Base-by-base conservation (phyloP, 2,113 vertebrate species). In the Myanophis thanlyinensis region DNA sequence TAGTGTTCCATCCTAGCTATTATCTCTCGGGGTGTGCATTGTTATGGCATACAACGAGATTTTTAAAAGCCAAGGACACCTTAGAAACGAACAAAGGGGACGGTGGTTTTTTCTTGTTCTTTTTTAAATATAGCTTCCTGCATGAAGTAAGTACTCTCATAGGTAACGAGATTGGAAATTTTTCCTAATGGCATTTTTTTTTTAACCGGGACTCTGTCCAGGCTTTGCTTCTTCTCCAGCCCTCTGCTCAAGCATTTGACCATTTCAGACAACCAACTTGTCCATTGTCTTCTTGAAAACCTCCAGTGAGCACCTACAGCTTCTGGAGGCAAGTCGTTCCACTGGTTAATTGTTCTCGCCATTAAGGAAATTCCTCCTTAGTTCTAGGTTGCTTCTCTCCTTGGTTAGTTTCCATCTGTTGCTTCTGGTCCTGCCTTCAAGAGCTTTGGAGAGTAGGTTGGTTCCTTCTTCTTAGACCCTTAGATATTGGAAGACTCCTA, bases 1-100 rank as follows among this genome's bases (percentile, higher is more conserved):
- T 94, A 95, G 49, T 92, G 89, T 53, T 91, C n/a, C 67, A 46
- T 91, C 51, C 15, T 15, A 85, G 53, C 51, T 46, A 53, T 85
- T 54, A 53, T 46, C 73, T 85, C 44, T 44, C n/a, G 30, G 20
- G 1, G 3, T 35, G 35, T 54, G 6, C 54, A n/a, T 59, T 44
- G 52, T 59, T 56, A 48, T 56, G 15, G 8, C 25, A 27, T 86
- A 5, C 47, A 18, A 86, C 47, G 6, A n/a, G 8, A 47, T 48
- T 86, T 52, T 84, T 15, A 52, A 86, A 91, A 86, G 44, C 52
- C 52, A 85, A 91, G 18, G 90, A n/a, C 44, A 48, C 9, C 10
- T 23, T 35, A 85, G 25, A 47, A 80, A 85, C 18, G 44, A 52
- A 7, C 22, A 30, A 80, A n/a, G n/a, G 4, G 18, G 47, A 2